Conservation (phyloP, 1,140 invertebrate genomes). For the Bombus sibiricus region DNA sequence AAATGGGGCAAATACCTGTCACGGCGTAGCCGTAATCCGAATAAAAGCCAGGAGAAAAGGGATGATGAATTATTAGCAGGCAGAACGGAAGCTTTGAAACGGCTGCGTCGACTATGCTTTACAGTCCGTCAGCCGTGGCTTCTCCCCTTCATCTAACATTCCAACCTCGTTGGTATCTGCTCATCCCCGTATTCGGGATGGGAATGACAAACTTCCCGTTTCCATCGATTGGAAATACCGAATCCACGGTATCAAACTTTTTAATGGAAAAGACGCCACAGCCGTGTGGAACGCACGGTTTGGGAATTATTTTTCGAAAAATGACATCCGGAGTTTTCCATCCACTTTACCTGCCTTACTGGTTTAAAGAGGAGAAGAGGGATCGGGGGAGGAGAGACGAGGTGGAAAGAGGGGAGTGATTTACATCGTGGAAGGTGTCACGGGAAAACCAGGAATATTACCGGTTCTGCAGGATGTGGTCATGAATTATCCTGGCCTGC, state of each 20-base stretch:
- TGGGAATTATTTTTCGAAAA: conserved; percentile 59
- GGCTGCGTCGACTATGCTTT: not conserved
- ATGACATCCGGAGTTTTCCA: conserved; percentile 44
- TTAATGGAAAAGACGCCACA: conserved; percentile 59
- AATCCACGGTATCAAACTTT: conserved; percentile 63
- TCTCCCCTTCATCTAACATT: not conserved
- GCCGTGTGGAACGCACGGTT: not conserved
- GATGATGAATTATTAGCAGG: conserved; percentile 22
- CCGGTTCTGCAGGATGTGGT: conserved; percentile 58
- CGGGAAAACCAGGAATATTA: conserved; percentile 58
- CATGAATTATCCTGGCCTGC: conserved; percentile 56
- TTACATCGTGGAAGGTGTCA: conserved; percentile 59
- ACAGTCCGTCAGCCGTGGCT: not conserved
- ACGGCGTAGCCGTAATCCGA: conserved; percentile 16
- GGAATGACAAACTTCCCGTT: conserved; percentile 47
- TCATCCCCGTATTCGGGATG: not conserved
- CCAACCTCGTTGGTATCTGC: not conserved
- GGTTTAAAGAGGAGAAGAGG: not conserved
- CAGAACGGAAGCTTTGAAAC: conserved; percentile 11
- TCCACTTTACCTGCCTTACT: conserved; percentile 47
- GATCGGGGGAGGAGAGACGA: not conserved
- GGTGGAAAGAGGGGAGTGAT: conserved; percentile 37
- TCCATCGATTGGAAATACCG: conserved; percentile 5
- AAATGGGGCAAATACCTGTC: conserved; percentile 22
- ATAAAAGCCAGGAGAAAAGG: conserved; percentile 19